A percentile compares a stretch with the other conserved stretches of the same genome.
Conservation (phyloP, 2,113 vertebrate species). For the Heterocephalus glaber region DNA sequence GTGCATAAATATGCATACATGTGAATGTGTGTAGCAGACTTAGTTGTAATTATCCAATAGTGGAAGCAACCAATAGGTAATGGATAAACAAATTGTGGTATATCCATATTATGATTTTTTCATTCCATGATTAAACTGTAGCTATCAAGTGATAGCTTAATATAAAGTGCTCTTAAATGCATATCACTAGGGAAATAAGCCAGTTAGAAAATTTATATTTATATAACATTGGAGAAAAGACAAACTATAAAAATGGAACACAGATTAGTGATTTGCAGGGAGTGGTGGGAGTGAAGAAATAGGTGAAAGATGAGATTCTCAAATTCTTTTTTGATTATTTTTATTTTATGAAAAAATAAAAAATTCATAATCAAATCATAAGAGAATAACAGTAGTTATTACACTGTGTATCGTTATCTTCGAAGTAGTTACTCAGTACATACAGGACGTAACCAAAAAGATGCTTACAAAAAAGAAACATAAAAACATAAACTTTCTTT, state of each 20-base stretch:
- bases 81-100: too few species aligned
- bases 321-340: not conserved
- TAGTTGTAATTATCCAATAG: not conserved
- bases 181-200: not conserved
- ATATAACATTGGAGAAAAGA: not conserved
- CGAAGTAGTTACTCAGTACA: not conserved
- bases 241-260: not conserved
- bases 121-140: not conserved
- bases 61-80: not conserved
- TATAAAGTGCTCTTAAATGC: not conserved
- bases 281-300: not conserved
- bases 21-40: not conserved
- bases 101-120: not conserved
- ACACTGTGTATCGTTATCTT: not conserved
- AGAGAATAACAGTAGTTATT: not conserved
- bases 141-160: not conserved
- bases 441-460: not conserved
- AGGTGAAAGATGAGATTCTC: not conserved
- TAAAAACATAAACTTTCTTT: not conserved
- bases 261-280: not conserved
- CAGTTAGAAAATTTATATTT: not conserved
- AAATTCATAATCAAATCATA: not conserved
- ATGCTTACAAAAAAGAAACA: not conserved
- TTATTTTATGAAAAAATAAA: not conserved
- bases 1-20: not conserved